Evolutionary conservation across 2,113 vertebrate genomes (phyloP), one percentile per base, ranked within the genome.

Genomic region (Elachura formosa): DNA sequence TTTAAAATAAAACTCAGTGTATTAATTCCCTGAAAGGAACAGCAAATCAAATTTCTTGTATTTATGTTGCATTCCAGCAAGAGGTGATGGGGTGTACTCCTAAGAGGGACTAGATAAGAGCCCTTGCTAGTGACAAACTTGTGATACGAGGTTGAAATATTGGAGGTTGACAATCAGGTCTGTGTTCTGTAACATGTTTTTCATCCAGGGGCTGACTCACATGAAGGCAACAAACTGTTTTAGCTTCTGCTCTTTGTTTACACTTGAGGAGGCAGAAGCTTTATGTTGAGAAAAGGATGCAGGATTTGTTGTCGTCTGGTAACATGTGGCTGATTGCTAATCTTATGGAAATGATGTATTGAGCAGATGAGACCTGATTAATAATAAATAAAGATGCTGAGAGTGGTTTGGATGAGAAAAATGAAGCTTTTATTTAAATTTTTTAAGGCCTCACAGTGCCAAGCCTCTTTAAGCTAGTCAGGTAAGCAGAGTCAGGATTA

Each of bases 301-400:
- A 7, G 56, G 56, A 17, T 76, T 69, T 85, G 33, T 62, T 84
- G 45, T 64, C 10, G 2, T 33, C 56, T 49, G 67, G 34, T 72
- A 66, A 66, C 82, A 36, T 61, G 83, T 66, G 56, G 55, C 59
- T 1, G 5, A 14, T 69, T 43, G 61, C 43, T 84, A 10, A 62
- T 79, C 41, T 51, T 85, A 78, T 31, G 56, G 81, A 89, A 85
- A 73, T 69, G 14, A 46, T 63, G 29, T 45, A 36, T 55, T 33
- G 79, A 96, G 71, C 68, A 84, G 84, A 87, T 91, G 91, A 90
- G 69, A 55, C 67, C 78, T 83, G 63, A 73, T 94, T 84, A 94
- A 90, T 93, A 94, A 87, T 92, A 45, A 78, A 95, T 91, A 21
- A 59, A 86, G 62, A 49, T 89, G 54, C 56, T 89, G 36, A 21